These are phyloP conservation scores for Arnoldichthys spilopterus DNA, from an alignment of 2,797 vertebrate genomes.

Conservation along the genomic window DNA sequence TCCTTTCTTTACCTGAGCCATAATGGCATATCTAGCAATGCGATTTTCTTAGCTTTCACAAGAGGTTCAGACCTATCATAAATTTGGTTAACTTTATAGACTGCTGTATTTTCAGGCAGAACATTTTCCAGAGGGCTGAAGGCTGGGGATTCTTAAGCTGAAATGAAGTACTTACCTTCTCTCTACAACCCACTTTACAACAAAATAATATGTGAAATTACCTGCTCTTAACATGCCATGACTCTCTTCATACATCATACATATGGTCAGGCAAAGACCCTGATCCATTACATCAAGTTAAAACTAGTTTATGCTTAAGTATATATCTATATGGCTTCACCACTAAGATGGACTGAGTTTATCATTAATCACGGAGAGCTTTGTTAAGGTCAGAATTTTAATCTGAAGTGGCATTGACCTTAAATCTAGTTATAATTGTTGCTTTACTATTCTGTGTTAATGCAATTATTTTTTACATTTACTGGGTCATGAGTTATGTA, in stretches of 20 bases:
- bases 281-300: background rate
- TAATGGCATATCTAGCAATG: background rate
- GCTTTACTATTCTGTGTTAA: no score
- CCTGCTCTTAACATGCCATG: no score
- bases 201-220: background rate
- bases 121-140: background rate
- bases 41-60: conserved; percentile 1
- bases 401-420: no score
- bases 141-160: background rate
- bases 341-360: no score
- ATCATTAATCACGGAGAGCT: no score
- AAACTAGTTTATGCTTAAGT: no score
- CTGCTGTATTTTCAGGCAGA: background rate
- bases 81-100: conserved; percentile 17
- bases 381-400: no score
- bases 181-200: background rate
- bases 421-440: no score
- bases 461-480: no score
- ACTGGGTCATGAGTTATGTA: no score
- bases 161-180: background rate
- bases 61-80: conserved; percentile 20
- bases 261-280: background rate
- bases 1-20: conserved; percentile 11
- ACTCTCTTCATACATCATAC: background rate
- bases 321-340: no score